Conservation (phyloP, 2,888 invertebrate genomes). For the Megastigmus dorsalis region DNA sequence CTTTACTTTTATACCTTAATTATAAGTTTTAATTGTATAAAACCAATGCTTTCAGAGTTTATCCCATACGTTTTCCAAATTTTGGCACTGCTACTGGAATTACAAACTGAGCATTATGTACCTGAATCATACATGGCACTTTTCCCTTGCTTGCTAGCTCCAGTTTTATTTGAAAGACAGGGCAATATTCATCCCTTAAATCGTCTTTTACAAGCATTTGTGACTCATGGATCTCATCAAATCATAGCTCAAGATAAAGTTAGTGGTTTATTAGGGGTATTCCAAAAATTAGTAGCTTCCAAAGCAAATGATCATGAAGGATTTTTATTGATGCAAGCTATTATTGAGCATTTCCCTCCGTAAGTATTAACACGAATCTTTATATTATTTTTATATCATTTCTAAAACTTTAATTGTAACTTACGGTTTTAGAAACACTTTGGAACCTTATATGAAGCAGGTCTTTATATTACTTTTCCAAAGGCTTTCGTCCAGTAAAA, state of each 20-base stretch:
- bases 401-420: conserved; percentile 18
- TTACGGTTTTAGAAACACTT: conserved; percentile 78
- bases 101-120: conserved; percentile 78
- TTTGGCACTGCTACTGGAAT: conserved; percentile 91
- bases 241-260: conserved; percentile 83
- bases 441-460: conserved; percentile 88
- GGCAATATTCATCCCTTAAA: conserved; percentile 96
- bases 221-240: conserved; percentile 83
- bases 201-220: conserved; percentile 91
- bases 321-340: conserved; percentile 90
- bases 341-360: conserved; percentile 89
- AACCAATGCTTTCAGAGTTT: conserved; percentile 82
- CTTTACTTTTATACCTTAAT: neutral
- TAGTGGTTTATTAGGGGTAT: conserved; percentile 92
- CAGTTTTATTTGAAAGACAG: conserved; percentile 93
- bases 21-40: neutral
- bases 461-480: conserved; percentile 95
- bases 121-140: conserved; percentile 92
- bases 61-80: conserved; percentile 99
- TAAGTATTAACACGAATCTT: conserved; percentile 76
- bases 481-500: conserved; percentile 93
- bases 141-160: conserved; percentile 92
- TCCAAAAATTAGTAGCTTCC: conserved; percentile 96
- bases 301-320: conserved; percentile 97
- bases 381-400: conserved; percentile 13